Conservation (phyloP, 2,797 vertebrate species). For the Centroberyx gerrardi region DNA sequence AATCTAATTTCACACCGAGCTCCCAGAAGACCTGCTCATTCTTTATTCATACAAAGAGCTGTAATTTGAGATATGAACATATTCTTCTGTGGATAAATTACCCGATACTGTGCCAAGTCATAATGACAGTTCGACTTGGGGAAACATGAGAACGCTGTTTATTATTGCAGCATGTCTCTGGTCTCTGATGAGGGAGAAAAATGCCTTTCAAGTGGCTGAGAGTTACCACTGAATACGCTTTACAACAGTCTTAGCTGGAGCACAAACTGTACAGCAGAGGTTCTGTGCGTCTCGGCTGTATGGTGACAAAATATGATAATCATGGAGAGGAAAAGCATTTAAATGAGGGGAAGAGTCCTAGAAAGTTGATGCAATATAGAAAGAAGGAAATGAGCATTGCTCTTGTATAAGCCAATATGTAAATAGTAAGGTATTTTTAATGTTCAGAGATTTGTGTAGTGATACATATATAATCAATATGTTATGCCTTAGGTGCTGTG, state of each 20-base stretch:
- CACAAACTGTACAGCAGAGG: not conserved
- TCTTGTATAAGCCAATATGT: not conserved
- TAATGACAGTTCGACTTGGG: not conserved
- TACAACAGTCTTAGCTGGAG: not conserved
- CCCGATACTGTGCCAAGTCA: not conserved
- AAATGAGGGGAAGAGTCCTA: not conserved
- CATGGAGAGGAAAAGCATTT: no score
- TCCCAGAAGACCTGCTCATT: not conserved
- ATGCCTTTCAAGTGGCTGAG: not conserved
- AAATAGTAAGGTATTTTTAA: not conserved
- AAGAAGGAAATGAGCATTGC: not conserved
- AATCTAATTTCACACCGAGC: not conserved
- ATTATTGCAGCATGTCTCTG: not conserved
- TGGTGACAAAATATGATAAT: not conserved
- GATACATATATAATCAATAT: not conserved
- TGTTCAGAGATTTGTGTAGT: not conserved
- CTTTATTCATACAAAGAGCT: constrained; percentile 3
- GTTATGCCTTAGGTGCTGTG: not conserved
- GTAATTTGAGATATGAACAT: not conserved
- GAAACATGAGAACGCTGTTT: not conserved
- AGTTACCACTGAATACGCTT: not conserved
- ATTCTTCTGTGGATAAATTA: not conserved
- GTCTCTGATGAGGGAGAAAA: not conserved
- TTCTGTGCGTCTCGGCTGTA: not conserved
- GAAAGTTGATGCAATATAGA: not conserved